Percentiles rank a stretch among this genome's conserved stretches.
Conservation (phyloP, 2,797 vertebrate genomes). For the Silurus lanzhouensis region DNA sequence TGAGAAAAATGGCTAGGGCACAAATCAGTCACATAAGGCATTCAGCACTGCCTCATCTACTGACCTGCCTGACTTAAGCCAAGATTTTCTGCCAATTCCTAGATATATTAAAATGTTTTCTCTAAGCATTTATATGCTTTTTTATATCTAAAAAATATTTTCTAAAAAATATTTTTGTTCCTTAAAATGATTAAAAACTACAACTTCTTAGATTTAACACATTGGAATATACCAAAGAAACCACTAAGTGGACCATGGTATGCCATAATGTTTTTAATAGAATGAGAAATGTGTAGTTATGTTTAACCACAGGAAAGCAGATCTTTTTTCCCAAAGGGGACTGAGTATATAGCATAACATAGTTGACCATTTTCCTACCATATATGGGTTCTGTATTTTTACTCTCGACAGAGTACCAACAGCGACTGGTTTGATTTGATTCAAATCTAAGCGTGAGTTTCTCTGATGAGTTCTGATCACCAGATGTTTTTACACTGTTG, state of each 20-base stretch:
- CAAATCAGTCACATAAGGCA: constrained; percentile 11
- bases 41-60: constrained; percentile 27
- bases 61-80: neutral
- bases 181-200: neutral
- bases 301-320: constrained; percentile 12
- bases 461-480: neutral
- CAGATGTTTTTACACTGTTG: neutral
- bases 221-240: neutral
- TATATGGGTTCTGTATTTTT: constrained; percentile 42
- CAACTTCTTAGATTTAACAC: neutral
- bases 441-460: neutral
- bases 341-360: constrained; percentile 40
- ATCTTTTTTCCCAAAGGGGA: constrained; percentile 17
- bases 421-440: constrained; percentile 9
- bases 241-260: neutral
- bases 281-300: constrained; percentile 22
- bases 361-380: constrained; percentile 34
- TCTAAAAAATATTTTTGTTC: neutral
- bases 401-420: neutral
- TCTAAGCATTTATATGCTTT: neutral
- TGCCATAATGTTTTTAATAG: constrained; percentile 32
- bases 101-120: neutral
- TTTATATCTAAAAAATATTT: no score
- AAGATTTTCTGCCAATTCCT: neutral
- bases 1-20: constrained; percentile 26